These are phyloP conservation scores for Caenorhabditis zanzibari DNA, from an alignment of 2,888 invertebrate species.

Conservation along the genomic window DNA sequence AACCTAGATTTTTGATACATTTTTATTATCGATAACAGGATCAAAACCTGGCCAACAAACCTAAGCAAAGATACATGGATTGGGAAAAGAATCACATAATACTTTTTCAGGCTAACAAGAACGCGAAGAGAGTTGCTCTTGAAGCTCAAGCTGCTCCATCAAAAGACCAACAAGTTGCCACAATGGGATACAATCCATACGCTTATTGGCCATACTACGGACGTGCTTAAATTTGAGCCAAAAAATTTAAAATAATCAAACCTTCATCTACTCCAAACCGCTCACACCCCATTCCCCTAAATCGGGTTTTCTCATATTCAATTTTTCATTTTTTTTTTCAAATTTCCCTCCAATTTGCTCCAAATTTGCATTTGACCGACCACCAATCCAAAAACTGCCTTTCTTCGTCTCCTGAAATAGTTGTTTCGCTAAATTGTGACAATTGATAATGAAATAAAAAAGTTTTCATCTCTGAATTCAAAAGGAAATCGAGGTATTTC, in stretches of 20 bases:
- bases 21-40: conserved; percentile 54
- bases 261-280: conserved; percentile 11
- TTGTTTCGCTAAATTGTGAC: conserved; percentile 34
- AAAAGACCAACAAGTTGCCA: conserved; percentile 80
- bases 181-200: conserved; percentile 81
- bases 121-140: conserved; percentile 80
- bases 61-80: neutral
- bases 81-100: neutral
- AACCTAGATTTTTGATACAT: conserved; percentile 62
- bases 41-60: conserved; percentile 14
- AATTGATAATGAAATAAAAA: conserved; percentile 22
- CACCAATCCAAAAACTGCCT: conserved; percentile 47
- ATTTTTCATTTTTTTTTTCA: conserved; percentile 4
- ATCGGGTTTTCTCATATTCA: conserved; percentile 34
- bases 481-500: conserved; percentile 23
- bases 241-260: neutral
- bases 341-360: conserved; percentile 20
- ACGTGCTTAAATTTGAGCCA: conserved; percentile 66
- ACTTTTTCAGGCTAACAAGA: conserved; percentile 80
- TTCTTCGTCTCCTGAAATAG: conserved; percentile 9
- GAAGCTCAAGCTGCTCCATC: conserved; percentile 74
- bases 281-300: conserved; percentile 52
- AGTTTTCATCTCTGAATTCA: neutral
- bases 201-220: conserved; percentile 83
- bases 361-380: conserved; percentile 41